A percentile compares a stretch with the other conserved stretches of the same genome.
Conservation (phyloP, 2,797 vertebrate genomes). For the Ctenochaetus hawaiiensis region DNA sequence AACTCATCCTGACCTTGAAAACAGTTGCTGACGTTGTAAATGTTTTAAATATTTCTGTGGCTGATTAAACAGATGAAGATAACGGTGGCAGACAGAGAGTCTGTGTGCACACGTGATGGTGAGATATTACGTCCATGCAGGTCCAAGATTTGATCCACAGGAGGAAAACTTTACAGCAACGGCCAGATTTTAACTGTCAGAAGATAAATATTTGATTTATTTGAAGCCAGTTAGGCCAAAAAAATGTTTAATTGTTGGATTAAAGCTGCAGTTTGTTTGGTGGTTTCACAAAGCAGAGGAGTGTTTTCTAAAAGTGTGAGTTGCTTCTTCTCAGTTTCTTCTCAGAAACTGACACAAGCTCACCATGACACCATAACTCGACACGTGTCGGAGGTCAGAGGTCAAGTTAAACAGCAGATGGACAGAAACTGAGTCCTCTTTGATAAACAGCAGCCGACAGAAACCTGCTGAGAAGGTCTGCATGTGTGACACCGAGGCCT, state of each 20-base stretch:
- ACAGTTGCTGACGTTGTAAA: too few species aligned
- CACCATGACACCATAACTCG: slow-evolving; percentile 16
- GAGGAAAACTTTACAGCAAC: too few species aligned
- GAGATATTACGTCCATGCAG: neutral
- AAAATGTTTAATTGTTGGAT: too few species aligned
- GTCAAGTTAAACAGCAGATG: slow-evolving; percentile 45
- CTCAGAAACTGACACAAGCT: slow-evolving; percentile 16
- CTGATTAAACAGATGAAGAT: neutral
- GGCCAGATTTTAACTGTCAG: too few species aligned
- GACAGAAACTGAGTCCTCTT: slow-evolving; percentile 4
- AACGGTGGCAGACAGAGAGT: neutral
- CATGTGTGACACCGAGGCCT: slow-evolving; percentile 7
- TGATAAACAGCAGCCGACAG: slow-evolving; percentile 19
- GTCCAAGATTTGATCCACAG: neutral
- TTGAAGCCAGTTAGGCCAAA: neutral
- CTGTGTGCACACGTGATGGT: neutral
- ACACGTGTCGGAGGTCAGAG: slow-evolving; percentile 30
- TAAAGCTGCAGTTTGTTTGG: too few species aligned
- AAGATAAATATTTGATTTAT: neutral
- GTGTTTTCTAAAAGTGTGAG: too few species aligned
- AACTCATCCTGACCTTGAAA: neutral
- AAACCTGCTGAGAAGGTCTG: slow-evolving; percentile 14
- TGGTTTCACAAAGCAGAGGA: too few species aligned
- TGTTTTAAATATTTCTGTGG: neutral
- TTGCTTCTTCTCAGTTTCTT: too few species aligned